Conservation (phyloP, 2,797 vertebrate genomes). For the Sebastes taczanowskii region DNA sequence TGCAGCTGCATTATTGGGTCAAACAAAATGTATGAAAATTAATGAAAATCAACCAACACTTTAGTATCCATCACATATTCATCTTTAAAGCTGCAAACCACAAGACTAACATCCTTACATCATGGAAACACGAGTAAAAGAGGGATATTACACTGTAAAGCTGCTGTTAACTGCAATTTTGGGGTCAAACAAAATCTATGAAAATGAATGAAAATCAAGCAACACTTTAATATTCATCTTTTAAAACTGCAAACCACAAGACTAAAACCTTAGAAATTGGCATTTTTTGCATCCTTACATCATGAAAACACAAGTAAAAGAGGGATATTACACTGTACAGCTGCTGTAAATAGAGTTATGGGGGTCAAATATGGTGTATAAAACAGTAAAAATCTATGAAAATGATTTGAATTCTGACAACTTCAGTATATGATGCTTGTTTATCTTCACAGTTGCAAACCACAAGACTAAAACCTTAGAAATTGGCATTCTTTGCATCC, state of each 20-base stretch:
- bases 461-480: too few relatives aligned
- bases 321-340: background rate
- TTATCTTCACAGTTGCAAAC: too few relatives aligned
- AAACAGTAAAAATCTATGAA: too few relatives aligned
- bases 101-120: background rate
- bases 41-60: background rate
- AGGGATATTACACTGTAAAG: background rate
- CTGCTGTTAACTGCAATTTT: background rate
- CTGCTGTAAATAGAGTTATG: background rate
- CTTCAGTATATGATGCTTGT: too few relatives aligned
- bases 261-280: fast-evolving
- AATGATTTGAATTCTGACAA: too few relatives aligned
- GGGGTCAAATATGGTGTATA: too few relatives aligned
- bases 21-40: background rate
- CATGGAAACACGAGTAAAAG: background rate
- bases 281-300: background rate
- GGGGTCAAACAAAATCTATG: background rate
- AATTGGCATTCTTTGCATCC: too few relatives aligned
- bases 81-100: background rate
- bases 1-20: background rate
- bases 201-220: background rate
- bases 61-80: background rate
- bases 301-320: background rate
- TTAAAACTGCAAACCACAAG: background rate
- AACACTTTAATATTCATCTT: background rate